Evolutionary conservation across 2,888 invertebrate genomes (phyloP), one percentile per base, ranked within the genome.

Genomic region (Lithosia quadra): DNA sequence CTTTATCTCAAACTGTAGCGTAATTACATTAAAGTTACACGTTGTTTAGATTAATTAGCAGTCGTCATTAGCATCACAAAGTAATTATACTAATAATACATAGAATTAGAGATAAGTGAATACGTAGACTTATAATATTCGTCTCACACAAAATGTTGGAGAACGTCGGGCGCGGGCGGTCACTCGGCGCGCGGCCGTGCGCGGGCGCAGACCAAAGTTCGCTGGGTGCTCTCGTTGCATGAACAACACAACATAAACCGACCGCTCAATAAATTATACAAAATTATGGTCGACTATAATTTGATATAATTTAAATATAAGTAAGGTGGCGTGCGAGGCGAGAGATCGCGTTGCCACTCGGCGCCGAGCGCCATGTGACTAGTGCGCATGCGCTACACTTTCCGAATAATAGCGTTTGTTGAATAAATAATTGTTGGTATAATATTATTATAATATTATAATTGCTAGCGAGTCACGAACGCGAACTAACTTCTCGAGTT

Each of bases 11-110:
- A 71, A 61, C 53, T 60, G 39, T 36, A 56, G 57, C 49, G 65
- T 60, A 66, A 69, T 69, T n/a, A 69, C 64, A 67, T 57, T 63
- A 63, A 63, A 49, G 61, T 63, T 22, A 63, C 63, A 70, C n/a
- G 55, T 53, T 63, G 70, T 63, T 67, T 56, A 43, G 21, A 63
- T 59, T 69, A 66, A 69, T 65, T 63, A 69, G 65, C 49, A 65
- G 33, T 28, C 57, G 56, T 59, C 63, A 69, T 69, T 69, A 66
- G 66, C 63, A 69, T 66, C 43, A 34, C 34, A 55, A 57, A 33
- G 43, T 49, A 61, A 65, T 69, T 65, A 65, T 62, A 60, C 33
- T 62, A 62, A 56, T 68, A 59, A 68, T 49, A 68, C 63, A 68
- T 5, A 55, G 22, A 39, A 53, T 34, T 49, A 34, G 57, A 62